Percentiles rank a stretch among this genome's conserved stretches.
Conservation (phyloP, 2,113 vertebrate species). For the Tonatia bakeri region DNA sequence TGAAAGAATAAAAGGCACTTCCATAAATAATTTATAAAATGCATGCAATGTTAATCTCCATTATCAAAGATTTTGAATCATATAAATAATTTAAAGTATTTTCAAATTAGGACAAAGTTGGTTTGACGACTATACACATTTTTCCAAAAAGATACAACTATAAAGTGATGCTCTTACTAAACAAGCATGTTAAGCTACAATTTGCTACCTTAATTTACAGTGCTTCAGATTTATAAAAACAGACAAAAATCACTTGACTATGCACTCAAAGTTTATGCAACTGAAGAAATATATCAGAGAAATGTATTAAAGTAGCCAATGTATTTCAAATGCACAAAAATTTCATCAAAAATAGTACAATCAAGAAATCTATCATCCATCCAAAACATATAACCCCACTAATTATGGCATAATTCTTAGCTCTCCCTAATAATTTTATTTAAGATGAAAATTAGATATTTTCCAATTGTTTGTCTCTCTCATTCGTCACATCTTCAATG, state of each 20-base stretch:
- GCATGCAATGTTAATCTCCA: background rate
- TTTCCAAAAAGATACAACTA: background rate
- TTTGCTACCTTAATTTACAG: background rate
- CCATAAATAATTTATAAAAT: constrained; percentile 20
- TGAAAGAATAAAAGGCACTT: constrained; percentile 73
- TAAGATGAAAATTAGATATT: background rate
- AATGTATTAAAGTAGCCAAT: background rate
- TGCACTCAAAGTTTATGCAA: background rate
- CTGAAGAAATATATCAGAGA: background rate
- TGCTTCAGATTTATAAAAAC: background rate
- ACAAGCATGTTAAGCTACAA: background rate
- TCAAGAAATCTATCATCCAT: background rate
- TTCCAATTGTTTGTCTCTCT: background rate
- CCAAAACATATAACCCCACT: background rate
- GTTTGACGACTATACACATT: background rate
- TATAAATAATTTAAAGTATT: background rate
- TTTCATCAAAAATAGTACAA: background rate
- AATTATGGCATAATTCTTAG: background rate
- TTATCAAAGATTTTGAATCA: constrained; percentile 13
- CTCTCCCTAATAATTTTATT: background rate
- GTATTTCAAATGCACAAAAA: constrained; percentile 6
- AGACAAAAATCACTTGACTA: background rate
- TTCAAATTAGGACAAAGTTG: constrained; percentile 6
- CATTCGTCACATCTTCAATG: background rate
- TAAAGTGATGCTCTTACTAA: background rate